Percentiles rank a stretch among this genome's conserved stretches.
phyloP scores from a whole-genome alignment of 1,140 invertebrate genomes.

The Plutomurus gul region DNA sequence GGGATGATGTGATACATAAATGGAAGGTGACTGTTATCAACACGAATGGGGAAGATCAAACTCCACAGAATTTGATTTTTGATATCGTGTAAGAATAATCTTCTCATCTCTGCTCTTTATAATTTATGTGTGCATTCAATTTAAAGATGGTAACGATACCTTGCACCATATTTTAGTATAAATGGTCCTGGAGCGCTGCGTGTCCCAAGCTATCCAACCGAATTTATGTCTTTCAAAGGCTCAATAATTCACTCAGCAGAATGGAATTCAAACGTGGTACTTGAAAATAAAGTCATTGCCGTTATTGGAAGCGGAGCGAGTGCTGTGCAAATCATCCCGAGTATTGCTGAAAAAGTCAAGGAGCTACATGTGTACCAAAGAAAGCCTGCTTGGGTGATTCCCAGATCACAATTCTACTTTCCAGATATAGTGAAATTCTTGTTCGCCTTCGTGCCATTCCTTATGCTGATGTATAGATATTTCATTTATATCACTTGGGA shows the following conservation, averaged over 20 bases:
- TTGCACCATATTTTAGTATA: no score
- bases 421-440: neutral
- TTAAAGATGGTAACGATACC: no score
- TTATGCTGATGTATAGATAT: neutral
- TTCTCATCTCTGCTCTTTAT: no score
- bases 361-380: constrained; percentile 41
- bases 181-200: constrained; percentile 15
- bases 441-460: neutral
- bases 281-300: constrained; percentile 40
- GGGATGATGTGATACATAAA: constrained; percentile 29
- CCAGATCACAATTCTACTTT: constrained; percentile 14
- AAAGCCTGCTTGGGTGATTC: constrained; percentile 38
- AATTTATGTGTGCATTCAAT: no score
- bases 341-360: constrained; percentile 38
- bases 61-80: neutral
- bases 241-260: constrained; percentile 29
- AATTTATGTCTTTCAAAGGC: constrained; percentile 37
- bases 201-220: constrained; percentile 22
- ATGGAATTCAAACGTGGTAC: constrained; percentile 37
- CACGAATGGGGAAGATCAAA: neutral
- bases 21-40: constrained; percentile 8
- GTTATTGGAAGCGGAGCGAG: constrained; percentile 45
- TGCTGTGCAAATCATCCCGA: constrained; percentile 46
- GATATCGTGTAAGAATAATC: neutral
- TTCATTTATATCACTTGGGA: neutral